These are phyloP conservation scores for Scylla paramamosain DNA, from an alignment of 1,140 invertebrate genomes.

Conservation along the genomic window DNA sequence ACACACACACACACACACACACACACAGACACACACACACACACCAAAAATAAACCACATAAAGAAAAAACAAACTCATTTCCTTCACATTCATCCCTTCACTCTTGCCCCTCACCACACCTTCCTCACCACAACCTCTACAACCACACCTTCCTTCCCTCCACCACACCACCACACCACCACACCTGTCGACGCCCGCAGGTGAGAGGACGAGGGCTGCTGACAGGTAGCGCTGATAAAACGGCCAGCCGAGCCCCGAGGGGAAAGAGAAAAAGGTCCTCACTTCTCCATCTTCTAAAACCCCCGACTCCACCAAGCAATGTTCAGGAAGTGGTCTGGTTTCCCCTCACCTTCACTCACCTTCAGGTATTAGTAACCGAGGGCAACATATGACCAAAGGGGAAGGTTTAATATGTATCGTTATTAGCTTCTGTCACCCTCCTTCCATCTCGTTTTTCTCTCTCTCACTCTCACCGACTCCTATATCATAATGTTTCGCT, in stretches of 20 bases:
- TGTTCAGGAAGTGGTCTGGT: background rate
- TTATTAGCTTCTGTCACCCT: constrained; percentile 2
- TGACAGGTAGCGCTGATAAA: background rate
- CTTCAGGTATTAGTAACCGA: background rate
- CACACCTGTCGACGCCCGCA: background rate
- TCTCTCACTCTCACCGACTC: background rate
- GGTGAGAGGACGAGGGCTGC: background rate
- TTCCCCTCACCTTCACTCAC: background rate
- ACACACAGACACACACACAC: background rate
- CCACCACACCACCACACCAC: background rate
- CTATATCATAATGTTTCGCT: background rate
- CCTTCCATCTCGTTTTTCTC: background rate
- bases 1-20: too few relatives aligned
- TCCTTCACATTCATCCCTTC: background rate
- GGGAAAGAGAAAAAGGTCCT: background rate
- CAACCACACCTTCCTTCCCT: background rate
- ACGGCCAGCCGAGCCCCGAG: background rate
- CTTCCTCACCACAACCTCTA: background rate
- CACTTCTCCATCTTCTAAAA: background rate
- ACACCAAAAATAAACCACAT: background rate
- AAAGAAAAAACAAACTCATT: background rate
- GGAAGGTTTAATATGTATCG: constrained; percentile 6
- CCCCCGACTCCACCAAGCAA: background rate
- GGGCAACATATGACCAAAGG: background rate
- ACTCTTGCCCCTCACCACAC: background rate